Conservation (phyloP, 1,140 invertebrate genomes). For the Trichomalopsis sarcophagae region DNA sequence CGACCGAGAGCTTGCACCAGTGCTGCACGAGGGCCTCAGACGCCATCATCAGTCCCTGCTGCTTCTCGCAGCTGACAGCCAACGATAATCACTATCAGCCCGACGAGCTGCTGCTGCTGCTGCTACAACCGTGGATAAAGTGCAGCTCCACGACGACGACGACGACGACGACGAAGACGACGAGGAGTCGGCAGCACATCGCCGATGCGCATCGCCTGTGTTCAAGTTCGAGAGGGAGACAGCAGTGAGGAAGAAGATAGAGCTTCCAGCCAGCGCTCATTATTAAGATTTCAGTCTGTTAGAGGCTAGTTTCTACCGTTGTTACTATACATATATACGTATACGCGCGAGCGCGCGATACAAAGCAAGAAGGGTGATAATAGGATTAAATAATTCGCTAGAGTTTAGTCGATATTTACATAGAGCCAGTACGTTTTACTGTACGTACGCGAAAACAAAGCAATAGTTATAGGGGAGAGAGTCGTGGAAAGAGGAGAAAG, state of each 20-base stretch:
- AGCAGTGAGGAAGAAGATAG: background rate
- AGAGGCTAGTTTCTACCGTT: background rate
- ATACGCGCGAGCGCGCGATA: background rate
- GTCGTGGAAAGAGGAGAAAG: no score
- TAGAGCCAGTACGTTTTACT: background rate
- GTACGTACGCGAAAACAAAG: background rate
- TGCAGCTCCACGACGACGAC: no score
- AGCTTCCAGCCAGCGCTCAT: background rate
- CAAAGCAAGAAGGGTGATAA: conserved; percentile 10
- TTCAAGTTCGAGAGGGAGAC: background rate
- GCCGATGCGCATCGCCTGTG: background rate
- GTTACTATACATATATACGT: background rate
- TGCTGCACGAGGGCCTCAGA: background rate
- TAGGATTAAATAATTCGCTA: conserved; percentile 14
- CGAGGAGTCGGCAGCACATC: background rate
- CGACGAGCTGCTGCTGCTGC: no score
- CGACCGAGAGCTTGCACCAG: background rate
- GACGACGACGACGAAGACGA: background rate
- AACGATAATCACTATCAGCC: no score
- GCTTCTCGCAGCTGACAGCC: no score
- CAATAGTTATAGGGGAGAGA: background rate
- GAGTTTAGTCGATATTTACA: background rate
- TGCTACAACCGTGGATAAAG: no score
- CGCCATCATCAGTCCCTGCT: no score
- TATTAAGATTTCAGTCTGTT: background rate